Base-by-base conservation (phyloP, 1,140 invertebrate species). In the Zophobas atratus region DNA sequence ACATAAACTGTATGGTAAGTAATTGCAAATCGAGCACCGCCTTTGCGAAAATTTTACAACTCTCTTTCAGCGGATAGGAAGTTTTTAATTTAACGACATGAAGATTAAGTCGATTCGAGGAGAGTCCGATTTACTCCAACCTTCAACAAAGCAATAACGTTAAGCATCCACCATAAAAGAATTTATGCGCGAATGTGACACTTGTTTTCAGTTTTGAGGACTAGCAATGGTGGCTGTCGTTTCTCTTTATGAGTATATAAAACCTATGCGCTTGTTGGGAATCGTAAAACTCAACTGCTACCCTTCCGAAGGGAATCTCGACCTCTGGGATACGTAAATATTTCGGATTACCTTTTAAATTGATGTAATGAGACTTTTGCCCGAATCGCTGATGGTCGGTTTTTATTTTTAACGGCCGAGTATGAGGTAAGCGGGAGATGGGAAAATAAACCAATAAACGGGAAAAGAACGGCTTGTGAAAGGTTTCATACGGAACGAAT, bases 171-270 rank as follows among this genome's bases (percentile, higher is more conserved):
- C 77, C 55, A 75, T 78, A 67, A 75, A 75, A 73, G 55, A 75
- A 78, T 78, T 78, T 78, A 78, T 75, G 70, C 57, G 70, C 77
- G 71, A 78, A 75, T 70, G 77, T 72, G 72, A 78, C 72, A 78
- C 72, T 78, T 78, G 77, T 70, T 75, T 75, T 75, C 71, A 75
- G 71, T 78, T 78, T 67, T 73, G 48, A 74, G 60, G 46, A 39
- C 38, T 55, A 56, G 70, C 60, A 49, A 70, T 48, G 70, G 6
- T n/a, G 41, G 70, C 70, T 55, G 46, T 70, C 77, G 77, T 67
- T 74, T 60, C 55, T 75, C 77, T 78, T 78, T 78, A 78, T 51
- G 77, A 78, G 72, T 78, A 75, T 75, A 78, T 78, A 78, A 78
- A 78, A 78, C 60, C 72, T 57, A 75, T 78, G 55, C 57, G 55